A percentile compares a stretch with the other conserved stretches of the same genome.
Evolutionary conservation across 2,888 invertebrate genomes (phyloP).

Genomic region (Uloborus plumipes): DNA sequence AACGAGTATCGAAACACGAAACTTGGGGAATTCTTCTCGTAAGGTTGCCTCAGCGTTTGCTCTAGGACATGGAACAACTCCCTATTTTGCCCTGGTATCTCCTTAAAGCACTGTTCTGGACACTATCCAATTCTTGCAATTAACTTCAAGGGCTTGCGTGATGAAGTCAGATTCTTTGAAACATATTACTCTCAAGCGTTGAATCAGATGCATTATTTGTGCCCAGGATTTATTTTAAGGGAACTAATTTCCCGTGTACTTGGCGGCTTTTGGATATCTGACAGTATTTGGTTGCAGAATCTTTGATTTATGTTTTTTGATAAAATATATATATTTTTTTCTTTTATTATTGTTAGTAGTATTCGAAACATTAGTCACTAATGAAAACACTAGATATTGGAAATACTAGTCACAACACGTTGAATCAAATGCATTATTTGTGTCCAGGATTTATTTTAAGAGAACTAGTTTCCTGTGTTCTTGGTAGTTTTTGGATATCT

Average conservation of each 20-base stretch:
- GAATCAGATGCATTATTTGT: conserved; percentile 17
- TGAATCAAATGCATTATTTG: conserved; percentile 19
- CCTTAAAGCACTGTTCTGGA: conserved; percentile 7
- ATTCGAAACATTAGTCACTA: too few species aligned
- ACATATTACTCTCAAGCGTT: background rate
- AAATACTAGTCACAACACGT: background rate
- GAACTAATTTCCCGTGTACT: conserved; percentile 15
- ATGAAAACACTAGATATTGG: too few species aligned
- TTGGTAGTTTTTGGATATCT: background rate
- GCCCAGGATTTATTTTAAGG: conserved; percentile 8
- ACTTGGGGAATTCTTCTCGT: too few species aligned
- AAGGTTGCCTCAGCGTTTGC: too few species aligned
- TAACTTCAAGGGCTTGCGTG: conserved; percentile 24
- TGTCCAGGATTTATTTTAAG: conserved; percentile 8
- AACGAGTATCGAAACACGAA: too few species aligned
- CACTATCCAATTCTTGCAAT: conserved; percentile 27
- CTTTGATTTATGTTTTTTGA: too few species aligned
- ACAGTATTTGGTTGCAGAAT: too few species aligned
- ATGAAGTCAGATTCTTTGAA: too few species aligned
- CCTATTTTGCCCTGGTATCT: background rate
- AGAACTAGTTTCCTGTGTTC: conserved; percentile 15
- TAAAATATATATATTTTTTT: too few species aligned
- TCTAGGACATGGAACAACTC: too few species aligned
- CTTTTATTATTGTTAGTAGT: too few species aligned
- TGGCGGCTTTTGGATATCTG: background rate